A percentile compares a stretch with the other conserved stretches of the same genome.
These are phyloP conservation scores for Cygnus buccinator DNA, from an alignment of 2,113 vertebrate genomes.

Conservation along the genomic window DNA sequence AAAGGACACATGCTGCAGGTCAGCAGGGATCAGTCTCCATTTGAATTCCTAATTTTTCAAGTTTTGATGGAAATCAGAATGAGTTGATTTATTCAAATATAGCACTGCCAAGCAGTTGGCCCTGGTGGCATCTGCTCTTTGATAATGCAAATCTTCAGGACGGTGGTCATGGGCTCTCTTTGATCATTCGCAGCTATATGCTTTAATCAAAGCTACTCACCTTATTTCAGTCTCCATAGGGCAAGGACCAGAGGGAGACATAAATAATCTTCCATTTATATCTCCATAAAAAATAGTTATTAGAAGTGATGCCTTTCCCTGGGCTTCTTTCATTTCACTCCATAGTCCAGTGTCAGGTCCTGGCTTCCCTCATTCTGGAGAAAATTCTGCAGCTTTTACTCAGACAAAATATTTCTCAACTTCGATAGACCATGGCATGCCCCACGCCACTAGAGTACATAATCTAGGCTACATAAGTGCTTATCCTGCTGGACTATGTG, in stretches of 20 bases:
- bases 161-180: not conserved
- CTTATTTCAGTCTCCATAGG: not conserved
- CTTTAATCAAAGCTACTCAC: not conserved
- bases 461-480: not conserved
- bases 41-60: not conserved
- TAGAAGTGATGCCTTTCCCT: not conserved
- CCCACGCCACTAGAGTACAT: fast-evolving
- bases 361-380: not conserved
- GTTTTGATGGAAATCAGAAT: not conserved
- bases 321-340: not conserved
- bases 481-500: not conserved
- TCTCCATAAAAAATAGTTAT: not conserved
- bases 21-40: not conserved
- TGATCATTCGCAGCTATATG: not conserved
- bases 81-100: not conserved
- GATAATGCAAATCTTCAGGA: not conserved
- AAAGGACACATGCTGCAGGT: constrained; percentile 4
- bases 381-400: not conserved
- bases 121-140: not conserved
- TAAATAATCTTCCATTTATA: not conserved
- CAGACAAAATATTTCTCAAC: not conserved
- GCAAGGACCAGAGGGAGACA: not conserved
- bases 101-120: not conserved
- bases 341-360: not conserved
- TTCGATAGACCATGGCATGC: not conserved